Evolutionary conservation across 1,140 invertebrate genomes (phyloP).

Genomic region (Trachymyrmex septentrionalis): DNA sequence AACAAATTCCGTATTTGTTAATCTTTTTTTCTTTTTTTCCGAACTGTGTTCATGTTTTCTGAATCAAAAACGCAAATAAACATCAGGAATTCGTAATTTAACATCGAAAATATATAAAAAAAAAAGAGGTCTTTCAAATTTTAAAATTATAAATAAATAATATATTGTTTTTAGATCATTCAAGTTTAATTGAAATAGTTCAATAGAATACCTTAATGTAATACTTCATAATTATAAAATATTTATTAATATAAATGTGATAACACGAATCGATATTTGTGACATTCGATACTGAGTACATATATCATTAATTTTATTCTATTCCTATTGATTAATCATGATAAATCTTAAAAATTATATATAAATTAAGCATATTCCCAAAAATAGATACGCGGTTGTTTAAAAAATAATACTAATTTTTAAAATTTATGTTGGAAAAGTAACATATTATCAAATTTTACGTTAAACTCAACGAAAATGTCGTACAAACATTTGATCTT

Average conservation of each 20-base stretch:
- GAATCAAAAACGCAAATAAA: background rate
- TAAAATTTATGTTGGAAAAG: too few relatives aligned
- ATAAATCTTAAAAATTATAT: background rate
- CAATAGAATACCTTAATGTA: too few relatives aligned
- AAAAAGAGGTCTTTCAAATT: background rate
- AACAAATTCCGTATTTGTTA: conserved; percentile 37
- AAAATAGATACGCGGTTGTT: background rate
- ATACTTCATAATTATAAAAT: too few relatives aligned
- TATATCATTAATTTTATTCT: background rate
- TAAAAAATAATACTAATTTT: too few relatives aligned
- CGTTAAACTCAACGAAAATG: too few relatives aligned
- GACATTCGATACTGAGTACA: background rate
- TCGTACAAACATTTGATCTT: too few relatives aligned
- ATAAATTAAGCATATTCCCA: background rate
- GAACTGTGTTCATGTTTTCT: background rate
- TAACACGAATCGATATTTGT: background rate
- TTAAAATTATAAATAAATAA: background rate
- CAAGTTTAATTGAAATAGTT: too few relatives aligned
- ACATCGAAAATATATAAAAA: background rate
- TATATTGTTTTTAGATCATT: background rate
- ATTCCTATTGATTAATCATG: background rate
- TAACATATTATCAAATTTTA: too few relatives aligned
- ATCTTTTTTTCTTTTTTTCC: background rate
- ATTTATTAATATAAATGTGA: too few relatives aligned
- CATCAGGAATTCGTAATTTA: background rate